These are phyloP conservation scores for Onychomys arenicola DNA, from an alignment of 2,797 vertebrate species.

Conservation along the genomic window DNA sequence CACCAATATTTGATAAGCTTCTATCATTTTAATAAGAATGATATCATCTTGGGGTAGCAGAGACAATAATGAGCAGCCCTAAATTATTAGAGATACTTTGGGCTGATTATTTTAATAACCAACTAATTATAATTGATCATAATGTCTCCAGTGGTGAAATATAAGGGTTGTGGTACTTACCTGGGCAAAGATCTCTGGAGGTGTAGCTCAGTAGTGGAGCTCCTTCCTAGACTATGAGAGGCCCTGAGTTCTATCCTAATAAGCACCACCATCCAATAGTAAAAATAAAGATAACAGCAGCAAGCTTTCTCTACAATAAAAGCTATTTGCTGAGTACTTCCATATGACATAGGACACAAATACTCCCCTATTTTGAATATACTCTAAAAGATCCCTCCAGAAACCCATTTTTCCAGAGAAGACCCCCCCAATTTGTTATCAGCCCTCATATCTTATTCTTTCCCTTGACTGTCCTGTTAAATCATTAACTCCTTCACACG, in stretches of 20 bases:
- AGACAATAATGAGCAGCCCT: background rate
- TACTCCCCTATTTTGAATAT: background rate
- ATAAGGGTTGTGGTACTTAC: background rate
- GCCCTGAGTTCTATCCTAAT: background rate
- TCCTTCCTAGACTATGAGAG: background rate
- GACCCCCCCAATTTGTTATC: background rate
- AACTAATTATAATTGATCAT: background rate
- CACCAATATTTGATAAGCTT: background rate
- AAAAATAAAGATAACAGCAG: background rate
- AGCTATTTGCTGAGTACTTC: background rate
- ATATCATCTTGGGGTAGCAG: background rate
- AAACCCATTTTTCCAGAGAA: background rate
- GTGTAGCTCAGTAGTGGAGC: background rate
- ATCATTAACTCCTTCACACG: background rate
- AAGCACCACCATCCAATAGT: background rate
- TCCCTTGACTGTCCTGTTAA: background rate
- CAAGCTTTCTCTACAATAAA: background rate
- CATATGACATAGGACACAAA: background rate
- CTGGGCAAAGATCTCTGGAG: background rate
- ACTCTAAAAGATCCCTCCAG: background rate
- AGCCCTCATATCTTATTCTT: background rate
- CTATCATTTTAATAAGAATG: constrained; percentile 25
- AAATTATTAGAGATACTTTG: background rate
- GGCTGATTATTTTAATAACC: background rate
- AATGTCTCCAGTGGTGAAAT: background rate